Conservation (phyloP, 2,113 vertebrate species). For the Cyanistes caeruleus region DNA sequence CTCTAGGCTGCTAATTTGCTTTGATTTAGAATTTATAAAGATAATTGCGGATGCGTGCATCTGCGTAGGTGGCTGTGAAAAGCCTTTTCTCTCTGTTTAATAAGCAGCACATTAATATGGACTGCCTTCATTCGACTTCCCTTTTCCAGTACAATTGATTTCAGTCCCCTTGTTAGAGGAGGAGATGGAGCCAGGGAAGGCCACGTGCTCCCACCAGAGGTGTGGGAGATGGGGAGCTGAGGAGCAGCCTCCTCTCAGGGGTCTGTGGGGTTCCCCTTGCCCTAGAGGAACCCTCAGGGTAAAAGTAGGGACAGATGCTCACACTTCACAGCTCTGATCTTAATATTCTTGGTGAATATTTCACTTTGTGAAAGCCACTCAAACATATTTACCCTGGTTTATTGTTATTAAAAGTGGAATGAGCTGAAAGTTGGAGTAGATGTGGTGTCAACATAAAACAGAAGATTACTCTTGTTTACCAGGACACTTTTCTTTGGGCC, state of each 20-base stretch:
- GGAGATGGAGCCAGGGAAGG: neutral
- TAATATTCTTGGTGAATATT: neutral
- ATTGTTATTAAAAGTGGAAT: neutral
- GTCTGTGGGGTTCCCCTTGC: neutral
- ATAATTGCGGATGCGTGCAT: neutral
- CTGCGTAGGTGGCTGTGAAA: slow-evolving; percentile 16
- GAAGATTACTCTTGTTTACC: neutral
- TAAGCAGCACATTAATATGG: neutral
- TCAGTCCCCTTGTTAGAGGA: neutral
- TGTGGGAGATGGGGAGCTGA: neutral
- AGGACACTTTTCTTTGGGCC: neutral
- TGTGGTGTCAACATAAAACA: rapidly evolving
- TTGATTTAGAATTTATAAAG: slow-evolving; percentile 55
- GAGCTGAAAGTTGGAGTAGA: neutral
- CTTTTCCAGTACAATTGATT: neutral
- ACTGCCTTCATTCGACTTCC: neutral
- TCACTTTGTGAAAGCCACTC: neutral
- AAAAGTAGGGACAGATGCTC: neutral
- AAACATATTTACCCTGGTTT: neutral
- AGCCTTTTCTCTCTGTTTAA: neutral
- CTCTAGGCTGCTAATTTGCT: slow-evolving; percentile 15
- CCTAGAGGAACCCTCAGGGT: neutral
- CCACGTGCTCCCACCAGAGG: neutral
- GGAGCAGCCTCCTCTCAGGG: neutral
- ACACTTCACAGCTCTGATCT: neutral